A percentile compares a stretch with the other conserved stretches of the same genome.
Evolutionary conservation across 1,140 invertebrate genomes (phyloP).

Genomic region (Drosophila parabipectinata): DNA sequence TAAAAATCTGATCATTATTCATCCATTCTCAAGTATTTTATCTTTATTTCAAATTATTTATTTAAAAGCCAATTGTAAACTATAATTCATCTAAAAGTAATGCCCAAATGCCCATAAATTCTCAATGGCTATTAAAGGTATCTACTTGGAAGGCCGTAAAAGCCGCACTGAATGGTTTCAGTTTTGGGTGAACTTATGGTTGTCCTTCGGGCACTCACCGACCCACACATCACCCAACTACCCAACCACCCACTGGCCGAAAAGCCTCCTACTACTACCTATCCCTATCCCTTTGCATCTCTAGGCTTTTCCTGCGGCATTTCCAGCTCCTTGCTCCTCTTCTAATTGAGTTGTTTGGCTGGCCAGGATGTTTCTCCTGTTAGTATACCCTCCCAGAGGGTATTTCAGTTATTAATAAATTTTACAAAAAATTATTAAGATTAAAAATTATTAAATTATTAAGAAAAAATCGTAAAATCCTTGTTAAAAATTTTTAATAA

Average conservation of each 20-base stretch:
- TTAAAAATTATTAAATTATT: not conserved
- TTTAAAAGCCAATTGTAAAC: not conserved
- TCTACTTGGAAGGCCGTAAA: not conserved
- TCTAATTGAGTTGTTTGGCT: constrained; percentile 60
- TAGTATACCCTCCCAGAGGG: constrained; percentile 6
- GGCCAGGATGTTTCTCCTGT: constrained; percentile 1
- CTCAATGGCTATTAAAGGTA: not conserved
- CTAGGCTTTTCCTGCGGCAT: constrained; percentile 1
- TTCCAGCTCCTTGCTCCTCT: constrained; percentile 3
- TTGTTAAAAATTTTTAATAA: too few relatives aligned
- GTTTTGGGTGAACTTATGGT: constrained; percentile 2
- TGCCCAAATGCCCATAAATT: not conserved
- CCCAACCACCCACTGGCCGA: too few relatives aligned
- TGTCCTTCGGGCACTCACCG: not conserved
- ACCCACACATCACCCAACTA: not conserved
- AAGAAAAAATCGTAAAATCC: too few relatives aligned
- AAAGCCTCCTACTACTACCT: too few relatives aligned
- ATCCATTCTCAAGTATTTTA: too few relatives aligned
- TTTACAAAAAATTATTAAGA: not conserved
- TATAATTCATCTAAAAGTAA: not conserved
- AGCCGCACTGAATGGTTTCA: not conserved
- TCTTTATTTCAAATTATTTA: not conserved
- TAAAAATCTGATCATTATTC: too few relatives aligned
- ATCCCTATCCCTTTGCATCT: not conserved
- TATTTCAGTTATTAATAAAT: not conserved